These are phyloP conservation scores for Plagodis pulveraria DNA, from an alignment of 2,888 invertebrate species.

Conservation along the genomic window DNA sequence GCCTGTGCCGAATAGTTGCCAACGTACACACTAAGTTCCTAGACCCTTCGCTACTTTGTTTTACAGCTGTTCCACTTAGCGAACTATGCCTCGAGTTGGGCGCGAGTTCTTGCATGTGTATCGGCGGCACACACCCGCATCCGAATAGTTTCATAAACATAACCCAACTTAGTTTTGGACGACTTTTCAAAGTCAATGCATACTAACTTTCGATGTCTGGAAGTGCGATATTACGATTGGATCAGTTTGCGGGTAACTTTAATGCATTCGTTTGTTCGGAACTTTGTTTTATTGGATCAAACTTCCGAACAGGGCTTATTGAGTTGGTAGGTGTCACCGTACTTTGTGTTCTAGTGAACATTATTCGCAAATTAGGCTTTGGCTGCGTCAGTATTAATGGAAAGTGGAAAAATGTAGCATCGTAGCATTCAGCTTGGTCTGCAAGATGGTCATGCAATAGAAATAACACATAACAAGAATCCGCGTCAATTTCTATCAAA, in stretches of 20 bases:
- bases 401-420: background rate
- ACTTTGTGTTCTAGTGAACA: conserved; percentile 34
- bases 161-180: conserved; percentile 85
- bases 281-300: conserved; percentile 80
- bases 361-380: conserved; percentile 34
- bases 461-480: no score
- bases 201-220: conserved; percentile 84
- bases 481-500: no score
- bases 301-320: conserved; percentile 74
- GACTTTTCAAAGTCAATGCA: conserved; percentile 85
- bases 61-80: conserved; percentile 85
- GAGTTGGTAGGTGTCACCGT: conserved; percentile 56
- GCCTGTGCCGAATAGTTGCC: conserved; percentile 67
- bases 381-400: conserved; percentile 16
- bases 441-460: no score
- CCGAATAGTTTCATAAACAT: conserved; percentile 85
- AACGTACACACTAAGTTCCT: conserved; percentile 82
- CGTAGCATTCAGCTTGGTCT: no score
- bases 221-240: conserved; percentile 83
- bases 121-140: conserved; percentile 81
- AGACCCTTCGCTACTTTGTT: conserved; percentile 85
- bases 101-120: conserved; percentile 84
- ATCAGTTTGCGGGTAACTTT: conserved; percentile 81
- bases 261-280: conserved; percentile 83
- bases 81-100: conserved; percentile 83